phyloP scores from a whole-genome alignment of 1,140 invertebrate genomes.

The Eupristina koningsbergeri region DNA sequence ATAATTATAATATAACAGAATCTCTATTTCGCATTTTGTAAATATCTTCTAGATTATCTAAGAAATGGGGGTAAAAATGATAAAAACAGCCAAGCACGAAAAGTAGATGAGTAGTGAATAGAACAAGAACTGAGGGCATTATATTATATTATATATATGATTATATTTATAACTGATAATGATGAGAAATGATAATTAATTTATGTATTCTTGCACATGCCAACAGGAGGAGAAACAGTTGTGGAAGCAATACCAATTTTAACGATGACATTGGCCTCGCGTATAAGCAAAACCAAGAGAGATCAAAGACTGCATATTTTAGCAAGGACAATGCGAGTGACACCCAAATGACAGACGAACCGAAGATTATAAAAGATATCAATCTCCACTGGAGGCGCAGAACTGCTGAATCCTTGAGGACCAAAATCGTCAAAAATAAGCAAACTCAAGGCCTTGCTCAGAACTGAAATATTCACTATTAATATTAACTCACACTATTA shows the following conservation, averaged over 20 bases:
- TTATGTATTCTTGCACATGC: constrained; percentile 19
- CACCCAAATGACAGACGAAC: background rate
- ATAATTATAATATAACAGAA: too few relatives aligned
- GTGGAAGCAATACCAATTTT: constrained; percentile 25
- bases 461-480: background rate
- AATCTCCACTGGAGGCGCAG: constrained; percentile 58
- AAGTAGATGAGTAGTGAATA: too few relatives aligned
- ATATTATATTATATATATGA: too few relatives aligned
- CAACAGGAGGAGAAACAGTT: constrained; percentile 49
- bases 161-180: too few relatives aligned
- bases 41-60: too few relatives aligned
- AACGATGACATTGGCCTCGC: constrained; percentile 10
- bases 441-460: constrained; percentile 17
- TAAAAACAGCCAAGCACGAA: too few relatives aligned
- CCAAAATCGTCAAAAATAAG: constrained; percentile 26
- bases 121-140: too few relatives aligned
- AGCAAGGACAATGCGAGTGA: constrained; percentile 58
- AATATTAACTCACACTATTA: too few relatives aligned
- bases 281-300: constrained; percentile 35
- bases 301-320: constrained; percentile 51
- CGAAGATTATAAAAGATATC: constrained; percentile 29
- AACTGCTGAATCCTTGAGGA: constrained; percentile 58
- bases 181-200: too few relatives aligned
- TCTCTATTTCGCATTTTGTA: too few relatives aligned
- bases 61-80: too few relatives aligned